A percentile compares a stretch with the other conserved stretches of the same genome.
Evolutionary conservation across 2,797 vertebrate species (phyloP).

Genomic region (Morelia viridis): DNA sequence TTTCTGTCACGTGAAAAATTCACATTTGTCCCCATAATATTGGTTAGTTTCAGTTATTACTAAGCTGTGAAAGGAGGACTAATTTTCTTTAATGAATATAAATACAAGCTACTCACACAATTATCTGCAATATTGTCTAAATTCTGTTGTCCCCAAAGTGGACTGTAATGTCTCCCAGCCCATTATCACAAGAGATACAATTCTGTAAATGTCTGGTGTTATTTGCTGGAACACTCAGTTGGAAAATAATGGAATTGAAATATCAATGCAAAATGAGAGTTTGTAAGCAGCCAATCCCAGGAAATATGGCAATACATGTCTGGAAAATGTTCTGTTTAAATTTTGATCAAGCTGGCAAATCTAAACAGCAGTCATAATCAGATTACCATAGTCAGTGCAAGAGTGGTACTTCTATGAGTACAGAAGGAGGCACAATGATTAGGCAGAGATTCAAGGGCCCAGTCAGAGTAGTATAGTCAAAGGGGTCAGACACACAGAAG

Average conservation of each 20-base stretch:
- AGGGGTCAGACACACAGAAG: not conserved
- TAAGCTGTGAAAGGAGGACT: not conserved
- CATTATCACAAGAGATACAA: not conserved
- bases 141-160: not conserved
- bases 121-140: not conserved
- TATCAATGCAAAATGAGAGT: not conserved
- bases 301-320: not conserved
- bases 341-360: not conserved
- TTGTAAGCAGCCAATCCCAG: not conserved
- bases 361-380: not conserved
- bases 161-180: not conserved
- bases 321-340: not conserved
- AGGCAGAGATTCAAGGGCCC: not conserved
- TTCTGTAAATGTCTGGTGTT: not conserved
- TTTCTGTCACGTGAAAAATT: not conserved
- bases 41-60: not conserved
- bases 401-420: not conserved
- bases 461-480: not conserved
- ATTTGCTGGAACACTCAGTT: not conserved
- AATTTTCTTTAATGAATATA: not conserved
- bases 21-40: not conserved
- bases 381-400: not conserved
- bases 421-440: not conserved
- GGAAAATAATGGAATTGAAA: not conserved
- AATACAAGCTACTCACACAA: not conserved